Evolutionary conservation across 2,797 vertebrate genomes (phyloP).

Genomic region (Sebastes taczanowskii): DNA sequence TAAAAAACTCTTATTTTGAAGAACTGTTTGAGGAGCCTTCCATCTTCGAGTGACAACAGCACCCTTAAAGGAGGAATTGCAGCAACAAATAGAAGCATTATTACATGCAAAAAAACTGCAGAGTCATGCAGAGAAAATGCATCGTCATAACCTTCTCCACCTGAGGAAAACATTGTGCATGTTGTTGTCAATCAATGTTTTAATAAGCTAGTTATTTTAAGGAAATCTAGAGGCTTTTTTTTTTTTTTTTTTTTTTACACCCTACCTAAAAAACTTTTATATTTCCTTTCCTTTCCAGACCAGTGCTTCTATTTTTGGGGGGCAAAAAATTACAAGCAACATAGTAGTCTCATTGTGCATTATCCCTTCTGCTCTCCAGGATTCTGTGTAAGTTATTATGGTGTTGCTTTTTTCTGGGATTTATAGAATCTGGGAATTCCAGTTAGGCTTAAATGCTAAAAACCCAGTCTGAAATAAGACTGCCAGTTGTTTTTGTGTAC

Average conservation of each 20-base stretch:
- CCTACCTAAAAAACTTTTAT: constrained; percentile 50
- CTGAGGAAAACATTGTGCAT: constrained; percentile 78
- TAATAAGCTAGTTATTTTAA: constrained; percentile 81
- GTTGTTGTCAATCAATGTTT: constrained; percentile 78
- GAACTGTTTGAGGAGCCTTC: constrained; percentile 32
- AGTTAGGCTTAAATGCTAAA: constrained; percentile 66
- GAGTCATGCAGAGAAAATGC: constrained; percentile 43
- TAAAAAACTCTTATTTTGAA: constrained; percentile 43
- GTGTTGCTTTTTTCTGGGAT: constrained; percentile 65
- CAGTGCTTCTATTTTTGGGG: constrained; percentile 53
- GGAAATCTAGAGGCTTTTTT: constrained; percentile 60
- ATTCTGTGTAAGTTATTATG: constrained; percentile 80
- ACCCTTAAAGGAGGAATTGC: constrained; percentile 19
- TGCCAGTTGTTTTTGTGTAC: constrained; percentile 74
- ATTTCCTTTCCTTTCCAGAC: constrained; percentile 66
- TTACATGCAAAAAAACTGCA: constrained; percentile 38
- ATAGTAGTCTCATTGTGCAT: constrained; percentile 52
- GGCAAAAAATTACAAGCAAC: constrained; percentile 42
- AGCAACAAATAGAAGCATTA: constrained; percentile 35
- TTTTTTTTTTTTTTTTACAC: constrained; percentile 20
- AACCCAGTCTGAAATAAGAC: constrained; percentile 67
- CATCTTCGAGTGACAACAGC: constrained; percentile 21
- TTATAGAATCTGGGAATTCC: constrained; percentile 60
- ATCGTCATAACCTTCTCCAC: constrained; percentile 43
- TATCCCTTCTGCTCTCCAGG: constrained; percentile 48